phyloP scores from a whole-genome alignment of 2,888 invertebrate species.

The Pycnomerus fuliginosus region DNA sequence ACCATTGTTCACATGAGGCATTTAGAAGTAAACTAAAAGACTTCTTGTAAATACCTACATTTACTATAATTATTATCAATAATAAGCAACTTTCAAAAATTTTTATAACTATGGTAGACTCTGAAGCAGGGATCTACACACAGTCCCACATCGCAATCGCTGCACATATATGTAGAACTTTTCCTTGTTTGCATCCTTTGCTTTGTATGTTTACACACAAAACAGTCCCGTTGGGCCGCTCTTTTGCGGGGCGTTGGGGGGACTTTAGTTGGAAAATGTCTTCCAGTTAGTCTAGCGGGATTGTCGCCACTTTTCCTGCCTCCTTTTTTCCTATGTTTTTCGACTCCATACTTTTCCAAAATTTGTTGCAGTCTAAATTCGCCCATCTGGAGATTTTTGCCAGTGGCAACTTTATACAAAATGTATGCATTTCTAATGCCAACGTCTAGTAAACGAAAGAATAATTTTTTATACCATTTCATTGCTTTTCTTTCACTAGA shows the following conservation, averaged over 20 bases:
- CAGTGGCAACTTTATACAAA: background rate
- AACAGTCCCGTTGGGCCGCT: constrained; percentile 9
- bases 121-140: constrained; percentile 14
- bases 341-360: background rate
- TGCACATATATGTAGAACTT: constrained; percentile 9
- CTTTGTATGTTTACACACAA: constrained; percentile 1
- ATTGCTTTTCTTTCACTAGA: background rate
- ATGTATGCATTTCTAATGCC: background rate
- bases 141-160: constrained; percentile 12
- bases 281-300: constrained; percentile 4
- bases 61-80: no score
- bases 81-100: no score
- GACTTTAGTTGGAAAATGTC: constrained; percentile 11
- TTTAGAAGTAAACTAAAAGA: no score
- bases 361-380: background rate
- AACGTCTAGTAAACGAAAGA: background rate
- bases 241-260: constrained; percentile 9
- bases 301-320: background rate
- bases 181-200: constrained; percentile 10
- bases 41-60: no score
- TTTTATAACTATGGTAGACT: constrained; percentile 6
- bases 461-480: background rate
- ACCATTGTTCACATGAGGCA: no score
- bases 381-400: background rate
- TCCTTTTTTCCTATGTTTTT: background rate